Percentiles rank a stretch among this genome's conserved stretches.
phyloP scores from a whole-genome alignment of 2,113 vertebrate species.

The Rana temporaria region DNA sequence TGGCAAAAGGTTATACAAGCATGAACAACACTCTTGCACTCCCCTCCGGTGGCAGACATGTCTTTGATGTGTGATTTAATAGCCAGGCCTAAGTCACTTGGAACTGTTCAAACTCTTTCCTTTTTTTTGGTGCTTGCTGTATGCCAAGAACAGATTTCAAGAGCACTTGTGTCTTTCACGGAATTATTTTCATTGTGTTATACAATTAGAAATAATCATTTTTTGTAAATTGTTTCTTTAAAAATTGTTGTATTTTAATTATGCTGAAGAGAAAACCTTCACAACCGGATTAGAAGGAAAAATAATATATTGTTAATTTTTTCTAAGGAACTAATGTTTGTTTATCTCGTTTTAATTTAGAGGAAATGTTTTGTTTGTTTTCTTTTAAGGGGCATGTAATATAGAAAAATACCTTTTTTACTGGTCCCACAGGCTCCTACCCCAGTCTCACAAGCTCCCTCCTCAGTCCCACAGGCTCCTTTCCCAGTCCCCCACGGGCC shows the following conservation, averaged over 20 bases:
- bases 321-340: too few species aligned
- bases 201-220: neutral
- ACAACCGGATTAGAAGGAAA: too few species aligned
- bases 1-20: conserved; percentile 69
- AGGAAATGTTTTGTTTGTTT: too few species aligned
- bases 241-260: neutral
- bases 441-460: too few species aligned
- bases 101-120: neutral
- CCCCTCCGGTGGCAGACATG: conserved; percentile 60
- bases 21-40: conserved; percentile 63
- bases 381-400: too few species aligned
- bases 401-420: too few species aligned
- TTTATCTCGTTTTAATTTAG: too few species aligned
- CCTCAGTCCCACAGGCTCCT: too few species aligned
- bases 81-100: conserved; percentile 58
- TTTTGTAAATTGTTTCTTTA: conserved; percentile 8
- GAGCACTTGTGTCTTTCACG: conserved; percentile 9
- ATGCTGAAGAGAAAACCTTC: neutral
- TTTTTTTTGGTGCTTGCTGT: neutral
- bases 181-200: neutral
- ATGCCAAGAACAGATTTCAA: neutral
- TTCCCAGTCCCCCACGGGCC: too few species aligned
- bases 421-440: too few species aligned
- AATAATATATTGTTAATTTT: too few species aligned
- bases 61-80: conserved; percentile 66